phyloP scores from a whole-genome alignment of 1,140 invertebrate genomes.

The Pteromalus puparum region DNA sequence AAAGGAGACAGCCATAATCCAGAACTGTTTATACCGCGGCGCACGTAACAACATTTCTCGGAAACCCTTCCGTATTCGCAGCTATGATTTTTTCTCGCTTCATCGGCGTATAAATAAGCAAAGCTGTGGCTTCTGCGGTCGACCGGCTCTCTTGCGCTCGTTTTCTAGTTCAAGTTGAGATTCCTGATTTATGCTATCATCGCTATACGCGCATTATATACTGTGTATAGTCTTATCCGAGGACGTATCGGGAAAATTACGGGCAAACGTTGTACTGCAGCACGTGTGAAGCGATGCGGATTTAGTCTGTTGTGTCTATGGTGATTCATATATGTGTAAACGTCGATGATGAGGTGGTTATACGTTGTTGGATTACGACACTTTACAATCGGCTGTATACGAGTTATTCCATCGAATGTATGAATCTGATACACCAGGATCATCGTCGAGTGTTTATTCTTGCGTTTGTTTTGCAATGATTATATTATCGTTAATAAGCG shows the following conservation, averaged over 20 bases:
- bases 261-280: background rate
- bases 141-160: background rate
- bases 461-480: background rate
- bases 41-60: background rate
- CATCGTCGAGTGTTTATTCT: too few relatives aligned
- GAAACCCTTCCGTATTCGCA: background rate
- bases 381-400: too few relatives aligned
- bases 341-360: background rate
- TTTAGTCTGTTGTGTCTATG: background rate
- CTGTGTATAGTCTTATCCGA: background rate
- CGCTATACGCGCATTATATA: background rate
- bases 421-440: background rate
- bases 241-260: background rate
- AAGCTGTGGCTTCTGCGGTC: background rate
- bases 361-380: too few relatives aligned
- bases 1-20: background rate
- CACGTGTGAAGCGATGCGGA: background rate
- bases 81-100: background rate
- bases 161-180: constrained; percentile 39
- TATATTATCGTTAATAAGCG: background rate
- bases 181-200: constrained; percentile 30
- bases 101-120: background rate
- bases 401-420: background rate
- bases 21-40: background rate
- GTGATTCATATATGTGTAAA: background rate